These are phyloP conservation scores for Callithrix jacchus DNA, from an alignment of 2,113 vertebrate species.

Conservation along the genomic window DNA sequence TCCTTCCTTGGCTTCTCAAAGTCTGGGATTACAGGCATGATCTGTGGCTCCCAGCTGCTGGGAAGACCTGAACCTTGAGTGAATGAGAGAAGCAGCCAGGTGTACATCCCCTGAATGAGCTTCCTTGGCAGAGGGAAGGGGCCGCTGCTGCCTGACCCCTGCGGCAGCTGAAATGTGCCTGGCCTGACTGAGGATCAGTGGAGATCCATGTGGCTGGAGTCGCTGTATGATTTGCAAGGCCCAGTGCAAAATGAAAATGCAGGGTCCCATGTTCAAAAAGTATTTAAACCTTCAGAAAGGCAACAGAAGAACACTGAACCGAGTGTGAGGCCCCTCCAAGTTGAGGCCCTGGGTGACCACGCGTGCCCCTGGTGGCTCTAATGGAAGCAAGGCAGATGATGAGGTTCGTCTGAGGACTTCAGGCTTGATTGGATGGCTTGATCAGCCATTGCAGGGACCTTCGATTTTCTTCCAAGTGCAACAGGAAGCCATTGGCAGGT, in stretches of 20 bases:
- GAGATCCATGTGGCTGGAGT: neutral
- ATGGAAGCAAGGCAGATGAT: neutral
- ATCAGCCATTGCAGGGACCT: neutral
- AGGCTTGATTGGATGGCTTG: neutral
- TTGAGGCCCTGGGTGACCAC: neutral
- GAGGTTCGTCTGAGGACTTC: neutral
- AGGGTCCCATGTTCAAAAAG: neutral
- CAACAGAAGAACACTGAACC: neutral
- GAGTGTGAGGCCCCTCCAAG: too few relatives aligned
- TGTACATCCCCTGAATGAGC: too few relatives aligned
- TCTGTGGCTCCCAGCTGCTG: too few relatives aligned
- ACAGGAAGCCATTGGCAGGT: neutral
- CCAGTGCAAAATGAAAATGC: neutral
- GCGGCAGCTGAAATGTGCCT: too few relatives aligned
- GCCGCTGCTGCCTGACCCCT: accelerated
- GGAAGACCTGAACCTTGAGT: neutral
- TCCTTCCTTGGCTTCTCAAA: too few relatives aligned
- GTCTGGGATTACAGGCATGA: too few relatives aligned
- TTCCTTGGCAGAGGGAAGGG: neutral
- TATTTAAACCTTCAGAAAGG: neutral
- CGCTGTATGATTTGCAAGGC: neutral
- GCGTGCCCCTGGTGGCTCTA: neutral
- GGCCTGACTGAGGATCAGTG: neutral
- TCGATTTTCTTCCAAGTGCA: neutral
- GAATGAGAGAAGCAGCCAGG: neutral